Conservation (phyloP, 2,888 invertebrate genomes). For the Melangyna quadrimaculata region DNA sequence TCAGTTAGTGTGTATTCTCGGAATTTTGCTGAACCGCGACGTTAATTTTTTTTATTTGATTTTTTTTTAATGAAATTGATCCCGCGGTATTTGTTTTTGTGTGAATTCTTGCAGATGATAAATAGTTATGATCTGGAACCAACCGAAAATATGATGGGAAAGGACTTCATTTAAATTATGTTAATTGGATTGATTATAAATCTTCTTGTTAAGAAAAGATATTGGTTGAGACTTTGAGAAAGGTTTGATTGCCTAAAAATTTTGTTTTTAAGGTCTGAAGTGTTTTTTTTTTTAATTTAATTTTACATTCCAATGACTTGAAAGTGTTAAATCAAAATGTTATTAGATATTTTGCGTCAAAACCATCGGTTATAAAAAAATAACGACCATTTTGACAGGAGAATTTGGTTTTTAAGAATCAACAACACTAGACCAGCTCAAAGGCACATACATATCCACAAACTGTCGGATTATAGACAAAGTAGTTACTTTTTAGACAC, state of each 20-base stretch:
- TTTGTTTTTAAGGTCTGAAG: not conserved
- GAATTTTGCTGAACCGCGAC: conserved; percentile 45
- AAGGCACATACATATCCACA: too few relatives aligned
- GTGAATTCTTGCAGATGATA: conserved; percentile 56
- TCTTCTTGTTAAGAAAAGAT: not conserved
- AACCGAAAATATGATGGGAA: not conserved
- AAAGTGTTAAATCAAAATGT: conserved; percentile 1
- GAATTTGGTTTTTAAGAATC: not conserved
- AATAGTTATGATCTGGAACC: conserved; percentile 61
- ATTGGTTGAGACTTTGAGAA: not conserved
- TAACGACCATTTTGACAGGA: not conserved
- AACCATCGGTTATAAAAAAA: not conserved
- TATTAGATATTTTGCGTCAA: conserved; percentile 1
- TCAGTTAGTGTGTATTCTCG: conserved; percentile 67
- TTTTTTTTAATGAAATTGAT: conserved; percentile 20
- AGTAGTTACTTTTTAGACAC: too few relatives aligned
- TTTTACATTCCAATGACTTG: not conserved
- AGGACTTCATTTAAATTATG: conserved; percentile 65
- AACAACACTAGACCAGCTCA: not conserved
- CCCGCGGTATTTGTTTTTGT: conserved; percentile 32
- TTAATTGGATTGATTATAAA: conserved; percentile 56
- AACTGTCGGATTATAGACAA: too few relatives aligned
- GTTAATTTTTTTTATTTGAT: conserved; percentile 7
- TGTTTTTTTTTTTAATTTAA: not conserved
- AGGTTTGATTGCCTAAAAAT: not conserved